phyloP scores from a whole-genome alignment of 2,888 invertebrate genomes.

The Cerastis leucographa region DNA sequence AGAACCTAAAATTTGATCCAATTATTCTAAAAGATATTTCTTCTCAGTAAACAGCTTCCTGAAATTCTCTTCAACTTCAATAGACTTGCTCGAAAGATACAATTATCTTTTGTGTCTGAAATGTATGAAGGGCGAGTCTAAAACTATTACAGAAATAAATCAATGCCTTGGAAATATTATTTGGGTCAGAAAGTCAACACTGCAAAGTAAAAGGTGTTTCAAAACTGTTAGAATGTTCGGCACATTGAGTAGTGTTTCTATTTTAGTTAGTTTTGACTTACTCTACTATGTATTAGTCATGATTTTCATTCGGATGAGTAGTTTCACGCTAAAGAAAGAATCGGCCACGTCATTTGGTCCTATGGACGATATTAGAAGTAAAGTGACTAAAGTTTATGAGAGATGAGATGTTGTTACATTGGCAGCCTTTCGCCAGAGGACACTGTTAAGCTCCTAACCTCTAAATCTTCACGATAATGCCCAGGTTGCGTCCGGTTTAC shows the following conservation, averaged over 20 bases:
- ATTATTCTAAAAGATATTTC: slow-evolving; percentile 17
- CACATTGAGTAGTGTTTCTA: slow-evolving; percentile 16
- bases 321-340: slow-evolving; percentile 5
- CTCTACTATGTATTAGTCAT: slow-evolving; percentile 43
- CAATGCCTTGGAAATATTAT: slow-evolving; percentile 8
- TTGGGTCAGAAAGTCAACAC: slow-evolving; percentile 58
- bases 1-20: slow-evolving; percentile 11
- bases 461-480: not conserved
- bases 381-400: not conserved
- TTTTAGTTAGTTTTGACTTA: slow-evolving; percentile 19
- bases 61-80: slow-evolving; percentile 19
- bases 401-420: not conserved
- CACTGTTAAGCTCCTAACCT: not conserved
- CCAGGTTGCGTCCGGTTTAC: not conserved
- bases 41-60: slow-evolving; percentile 20
- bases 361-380: not conserved
- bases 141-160: slow-evolving; percentile 27
- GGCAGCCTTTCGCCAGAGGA: not conserved
- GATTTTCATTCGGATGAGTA: slow-evolving; percentile 27
- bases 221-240: slow-evolving; percentile 13
- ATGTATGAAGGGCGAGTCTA: slow-evolving; percentile 12
- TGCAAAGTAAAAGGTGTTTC: slow-evolving; percentile 48
- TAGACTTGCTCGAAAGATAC: slow-evolving; percentile 15
- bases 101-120: slow-evolving; percentile 13
- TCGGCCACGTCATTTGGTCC: slow-evolving; percentile 23